These are phyloP conservation scores for Acleris holmiana DNA, from an alignment of 2,888 invertebrate species.

Conservation along the genomic window DNA sequence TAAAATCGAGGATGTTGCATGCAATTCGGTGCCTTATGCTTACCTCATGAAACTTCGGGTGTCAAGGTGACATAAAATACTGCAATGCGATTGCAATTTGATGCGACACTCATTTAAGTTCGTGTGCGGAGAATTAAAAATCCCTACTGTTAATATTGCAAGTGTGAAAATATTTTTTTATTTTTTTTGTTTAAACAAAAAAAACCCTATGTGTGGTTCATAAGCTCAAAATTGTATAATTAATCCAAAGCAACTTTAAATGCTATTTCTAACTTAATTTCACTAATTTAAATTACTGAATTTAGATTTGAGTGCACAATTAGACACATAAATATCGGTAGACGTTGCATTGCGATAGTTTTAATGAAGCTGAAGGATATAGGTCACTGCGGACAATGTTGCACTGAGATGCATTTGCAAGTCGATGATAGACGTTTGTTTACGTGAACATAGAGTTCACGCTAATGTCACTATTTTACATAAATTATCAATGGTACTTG, in stretches of 20 bases:
- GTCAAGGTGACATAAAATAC: background rate
- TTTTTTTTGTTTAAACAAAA: no score
- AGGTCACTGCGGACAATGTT: constrained; percentile 10
- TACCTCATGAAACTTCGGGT: constrained; percentile 7
- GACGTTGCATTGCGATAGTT: background rate
- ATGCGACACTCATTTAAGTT: background rate
- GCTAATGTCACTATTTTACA: constrained; percentile 24
- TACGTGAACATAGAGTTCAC: constrained; percentile 24
- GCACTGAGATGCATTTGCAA: constrained; percentile 35
- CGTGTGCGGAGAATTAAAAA: background rate
- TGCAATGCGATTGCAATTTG: constrained; percentile 20
- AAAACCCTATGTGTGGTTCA: no score
- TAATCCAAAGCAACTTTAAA: no score
- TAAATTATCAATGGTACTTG: constrained; percentile 14
- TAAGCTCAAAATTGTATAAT: no score
- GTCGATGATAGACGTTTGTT: constrained; percentile 24
- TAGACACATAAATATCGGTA: background rate
- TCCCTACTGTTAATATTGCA: no score
- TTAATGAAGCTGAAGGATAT: background rate
- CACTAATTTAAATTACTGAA: no score
- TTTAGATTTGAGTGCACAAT: no score
- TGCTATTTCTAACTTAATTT: no score
- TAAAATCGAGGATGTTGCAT: constrained; percentile 8
- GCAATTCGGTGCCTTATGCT: constrained; percentile 18
- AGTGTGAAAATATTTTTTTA: no score